Conservation (phyloP, 2,888 invertebrate species). For the Dryobotodes eremita region DNA sequence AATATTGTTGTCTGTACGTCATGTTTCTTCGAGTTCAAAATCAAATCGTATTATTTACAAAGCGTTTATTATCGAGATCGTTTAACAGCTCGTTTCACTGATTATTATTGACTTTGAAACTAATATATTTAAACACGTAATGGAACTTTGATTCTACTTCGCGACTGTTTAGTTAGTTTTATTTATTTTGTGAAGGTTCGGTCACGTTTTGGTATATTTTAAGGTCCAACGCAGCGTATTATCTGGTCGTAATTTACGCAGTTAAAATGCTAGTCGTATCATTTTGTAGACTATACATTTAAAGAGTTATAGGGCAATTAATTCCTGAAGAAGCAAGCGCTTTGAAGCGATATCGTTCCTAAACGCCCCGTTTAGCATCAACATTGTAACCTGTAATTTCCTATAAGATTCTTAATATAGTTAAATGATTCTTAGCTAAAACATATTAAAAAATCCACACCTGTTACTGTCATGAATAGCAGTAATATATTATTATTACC, state of each 20-base stretch:
- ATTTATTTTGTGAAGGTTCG: slow-evolving; percentile 7
- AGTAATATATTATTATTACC: slow-evolving; percentile 25
- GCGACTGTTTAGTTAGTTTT: slow-evolving; percentile 1
- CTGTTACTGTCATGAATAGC: slow-evolving; percentile 23
- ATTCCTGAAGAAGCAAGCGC: slow-evolving; percentile 6
- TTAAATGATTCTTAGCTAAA: slow-evolving; percentile 7
- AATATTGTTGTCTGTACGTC: slow-evolving; percentile 45
- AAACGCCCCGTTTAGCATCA: neutral
- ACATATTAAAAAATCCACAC: slow-evolving; percentile 15
- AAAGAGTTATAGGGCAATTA: slow-evolving; percentile 13
- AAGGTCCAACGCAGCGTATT: slow-evolving; percentile 14
- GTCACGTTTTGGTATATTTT: slow-evolving; percentile 12
- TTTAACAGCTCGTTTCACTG: slow-evolving; percentile 62
- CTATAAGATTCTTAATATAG: neutral
- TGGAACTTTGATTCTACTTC: slow-evolving; percentile 62
- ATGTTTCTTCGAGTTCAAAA: slow-evolving; percentile 46
- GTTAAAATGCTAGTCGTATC: slow-evolving; percentile 7
- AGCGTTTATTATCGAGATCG: slow-evolving; percentile 54
- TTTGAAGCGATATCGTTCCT: neutral
- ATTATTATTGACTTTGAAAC: slow-evolving; percentile 68
- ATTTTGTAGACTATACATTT: slow-evolving; percentile 22
- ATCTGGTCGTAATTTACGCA: slow-evolving; percentile 19
- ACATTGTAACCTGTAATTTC: neutral
- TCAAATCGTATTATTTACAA: slow-evolving; percentile 55
- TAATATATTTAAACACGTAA: slow-evolving; percentile 66